These are phyloP conservation scores for Dreissena rostriformis DNA, from an alignment of 1,140 invertebrate genomes.

Conservation along the genomic window DNA sequence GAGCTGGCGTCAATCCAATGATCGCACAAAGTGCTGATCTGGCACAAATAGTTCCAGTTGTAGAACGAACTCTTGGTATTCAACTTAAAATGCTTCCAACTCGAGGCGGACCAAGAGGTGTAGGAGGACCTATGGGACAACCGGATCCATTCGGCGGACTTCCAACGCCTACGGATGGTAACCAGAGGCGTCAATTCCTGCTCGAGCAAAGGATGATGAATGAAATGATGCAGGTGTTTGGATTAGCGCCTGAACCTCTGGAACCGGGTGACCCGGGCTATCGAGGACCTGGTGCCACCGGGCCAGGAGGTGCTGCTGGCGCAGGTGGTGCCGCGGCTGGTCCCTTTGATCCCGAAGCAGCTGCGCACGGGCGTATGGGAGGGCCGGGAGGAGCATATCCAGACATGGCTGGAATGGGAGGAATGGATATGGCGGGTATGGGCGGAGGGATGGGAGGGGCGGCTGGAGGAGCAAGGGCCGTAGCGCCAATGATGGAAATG, in stretches of 20 bases:
- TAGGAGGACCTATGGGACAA: not conserved
- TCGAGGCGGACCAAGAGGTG: not conserved
- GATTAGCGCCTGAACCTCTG: constrained; percentile 48
- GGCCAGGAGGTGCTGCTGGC: constrained; percentile 3
- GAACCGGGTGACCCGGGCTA: constrained; percentile 57
- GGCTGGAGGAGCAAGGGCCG: not conserved
- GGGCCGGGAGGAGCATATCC: not conserved
- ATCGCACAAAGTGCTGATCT: constrained; percentile 54
- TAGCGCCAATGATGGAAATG: constrained; percentile 45
- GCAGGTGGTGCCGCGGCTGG: not conserved
- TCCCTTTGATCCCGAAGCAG: not conserved
- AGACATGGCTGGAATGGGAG: not conserved
- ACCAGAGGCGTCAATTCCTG: constrained; percentile 39
- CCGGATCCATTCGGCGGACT: not conserved
- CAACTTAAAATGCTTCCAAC: constrained; percentile 27
- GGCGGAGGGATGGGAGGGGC: not conserved
- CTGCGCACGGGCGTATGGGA: not conserved
- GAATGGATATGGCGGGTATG: not conserved
- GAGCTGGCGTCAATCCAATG: constrained; percentile 49
- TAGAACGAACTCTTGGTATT: constrained; percentile 45
- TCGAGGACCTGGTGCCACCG: constrained; percentile 23
- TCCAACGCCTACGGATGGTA: not conserved
- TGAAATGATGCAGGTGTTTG: constrained; percentile 50
- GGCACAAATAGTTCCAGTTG: constrained; percentile 43
- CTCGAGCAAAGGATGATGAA: constrained; percentile 47